Evolutionary conservation across 2,113 vertebrate species (phyloP).

Genomic region (Loxodonta africana): DNA sequence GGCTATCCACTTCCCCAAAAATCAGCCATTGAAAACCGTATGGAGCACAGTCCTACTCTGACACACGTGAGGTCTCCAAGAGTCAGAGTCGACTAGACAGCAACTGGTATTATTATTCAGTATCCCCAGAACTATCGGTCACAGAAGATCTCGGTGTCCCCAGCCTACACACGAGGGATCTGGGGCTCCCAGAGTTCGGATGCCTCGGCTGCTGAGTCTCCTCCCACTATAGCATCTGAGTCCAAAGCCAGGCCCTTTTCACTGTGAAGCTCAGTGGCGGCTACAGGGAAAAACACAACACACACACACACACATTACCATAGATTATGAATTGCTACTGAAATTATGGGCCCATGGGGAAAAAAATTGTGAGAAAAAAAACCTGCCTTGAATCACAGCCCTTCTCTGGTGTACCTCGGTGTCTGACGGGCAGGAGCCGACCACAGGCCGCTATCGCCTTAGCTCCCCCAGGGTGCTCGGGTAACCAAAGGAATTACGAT

Average conservation of each 20-base stretch:
- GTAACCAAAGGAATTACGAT: rapidly evolving
- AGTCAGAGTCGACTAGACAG: too few relatives aligned
- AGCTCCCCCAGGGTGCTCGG: not conserved
- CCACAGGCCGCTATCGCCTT: rapidly evolving
- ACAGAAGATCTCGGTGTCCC: not conserved
- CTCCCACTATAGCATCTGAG: rapidly evolving
- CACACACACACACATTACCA: rapidly evolving
- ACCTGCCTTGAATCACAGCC: rapidly evolving
- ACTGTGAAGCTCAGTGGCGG: rapidly evolving
- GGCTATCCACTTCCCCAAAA: too few relatives aligned
- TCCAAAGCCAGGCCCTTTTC: not conserved
- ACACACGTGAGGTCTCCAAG: too few relatives aligned
- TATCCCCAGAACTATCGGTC: not conserved
- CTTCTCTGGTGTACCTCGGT: rapidly evolving
- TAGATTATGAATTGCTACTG: not conserved
- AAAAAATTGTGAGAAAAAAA: not conserved
- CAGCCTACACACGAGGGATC: too few relatives aligned
- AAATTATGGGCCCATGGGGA: not conserved
- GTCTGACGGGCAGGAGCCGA: rapidly evolving
- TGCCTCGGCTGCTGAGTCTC: rapidly evolving
- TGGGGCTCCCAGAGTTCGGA: rapidly evolving
- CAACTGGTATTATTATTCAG: not conserved
- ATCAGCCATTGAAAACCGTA: too few relatives aligned
- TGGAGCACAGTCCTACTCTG: too few relatives aligned
- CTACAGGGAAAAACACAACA: rapidly evolving